These are phyloP conservation scores for Amiota communis DNA, from an alignment of 2,888 invertebrate species.

Conservation along the genomic window DNA sequence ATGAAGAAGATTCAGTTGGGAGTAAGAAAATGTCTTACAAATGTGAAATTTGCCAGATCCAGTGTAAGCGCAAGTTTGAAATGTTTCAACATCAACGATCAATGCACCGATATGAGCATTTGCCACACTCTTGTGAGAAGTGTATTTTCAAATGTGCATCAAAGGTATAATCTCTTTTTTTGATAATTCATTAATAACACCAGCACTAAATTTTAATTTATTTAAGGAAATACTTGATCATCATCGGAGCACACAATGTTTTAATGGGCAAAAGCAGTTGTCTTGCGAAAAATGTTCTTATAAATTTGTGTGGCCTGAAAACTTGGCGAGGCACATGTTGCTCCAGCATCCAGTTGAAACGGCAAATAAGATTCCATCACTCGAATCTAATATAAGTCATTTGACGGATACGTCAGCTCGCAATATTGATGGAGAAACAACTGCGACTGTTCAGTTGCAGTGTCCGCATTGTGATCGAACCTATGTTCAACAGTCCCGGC, in stretches of 20 bases:
- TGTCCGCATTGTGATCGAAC: conserved; percentile 77
- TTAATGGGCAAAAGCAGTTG: conserved; percentile 61
- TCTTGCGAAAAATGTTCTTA: conserved; percentile 65
- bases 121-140: conserved; percentile 75
- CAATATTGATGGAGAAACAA: background rate
- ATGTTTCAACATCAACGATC: conserved; percentile 68
- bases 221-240: conserved; percentile 75
- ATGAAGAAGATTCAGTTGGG: conserved; percentile 56
- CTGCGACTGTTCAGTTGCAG: conserved; percentile 53
- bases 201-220: conserved; percentile 37
- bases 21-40: conserved; percentile 47
- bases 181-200: background rate
- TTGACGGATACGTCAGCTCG: background rate
- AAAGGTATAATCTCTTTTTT: conserved; percentile 41
- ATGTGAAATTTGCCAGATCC: conserved; percentile 66
- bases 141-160: conserved; percentile 77
- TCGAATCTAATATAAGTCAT: conserved; percentile 30
- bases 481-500: conserved; percentile 59
- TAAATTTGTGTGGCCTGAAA: conserved; percentile 71
- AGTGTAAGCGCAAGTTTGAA: conserved; percentile 68
- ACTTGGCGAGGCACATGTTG: conserved; percentile 61
- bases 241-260: conserved; percentile 74
- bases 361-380: conserved; percentile 16
- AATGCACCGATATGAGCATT: conserved; percentile 73
- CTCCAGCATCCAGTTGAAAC: conserved; percentile 49